Conservation (phyloP, 2,888 invertebrate genomes). For the Netelia inedita region DNA sequence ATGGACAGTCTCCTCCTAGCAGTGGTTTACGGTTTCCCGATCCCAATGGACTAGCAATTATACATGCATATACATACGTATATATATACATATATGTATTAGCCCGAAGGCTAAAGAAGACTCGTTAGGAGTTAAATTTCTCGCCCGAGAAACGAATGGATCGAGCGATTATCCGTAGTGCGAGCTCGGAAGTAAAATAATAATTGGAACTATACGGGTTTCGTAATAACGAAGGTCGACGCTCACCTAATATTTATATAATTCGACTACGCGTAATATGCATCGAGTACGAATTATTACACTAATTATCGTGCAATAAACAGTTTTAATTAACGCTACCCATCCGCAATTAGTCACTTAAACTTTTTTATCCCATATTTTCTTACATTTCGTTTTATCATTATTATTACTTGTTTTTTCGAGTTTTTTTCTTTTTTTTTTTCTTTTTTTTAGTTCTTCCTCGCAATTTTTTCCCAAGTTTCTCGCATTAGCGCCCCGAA, state of each 20-base stretch:
- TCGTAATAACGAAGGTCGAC: neutral
- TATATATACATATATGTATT: neutral
- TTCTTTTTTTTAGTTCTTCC: neutral
- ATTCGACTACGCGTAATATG: neutral
- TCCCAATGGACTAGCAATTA: constrained; percentile 30
- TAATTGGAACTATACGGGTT: neutral
- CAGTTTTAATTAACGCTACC: constrained; percentile 15
- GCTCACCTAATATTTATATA: neutral
- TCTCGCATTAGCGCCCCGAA: neutral
- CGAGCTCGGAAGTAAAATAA: constrained; percentile 22
- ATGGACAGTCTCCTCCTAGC: constrained; percentile 26
- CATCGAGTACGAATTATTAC: neutral
- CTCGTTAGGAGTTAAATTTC: constrained; percentile 49
- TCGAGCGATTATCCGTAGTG: constrained; percentile 33
- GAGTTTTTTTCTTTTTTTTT: neutral
- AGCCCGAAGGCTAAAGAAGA: constrained; percentile 15
- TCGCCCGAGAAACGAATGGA: constrained; percentile 52
- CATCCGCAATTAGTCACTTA: too few relatives aligned
- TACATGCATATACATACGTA: neutral
- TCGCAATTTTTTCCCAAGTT: neutral
- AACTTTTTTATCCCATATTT: too few relatives aligned
- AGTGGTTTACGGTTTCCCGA: constrained; percentile 60
- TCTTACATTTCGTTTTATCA: neutral
- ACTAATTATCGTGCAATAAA: constrained; percentile 36
- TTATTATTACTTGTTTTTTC: neutral